These are phyloP conservation scores for Adoxophyes honmai DNA, from an alignment of 1,140 invertebrate species.

Conservation along the genomic window DNA sequence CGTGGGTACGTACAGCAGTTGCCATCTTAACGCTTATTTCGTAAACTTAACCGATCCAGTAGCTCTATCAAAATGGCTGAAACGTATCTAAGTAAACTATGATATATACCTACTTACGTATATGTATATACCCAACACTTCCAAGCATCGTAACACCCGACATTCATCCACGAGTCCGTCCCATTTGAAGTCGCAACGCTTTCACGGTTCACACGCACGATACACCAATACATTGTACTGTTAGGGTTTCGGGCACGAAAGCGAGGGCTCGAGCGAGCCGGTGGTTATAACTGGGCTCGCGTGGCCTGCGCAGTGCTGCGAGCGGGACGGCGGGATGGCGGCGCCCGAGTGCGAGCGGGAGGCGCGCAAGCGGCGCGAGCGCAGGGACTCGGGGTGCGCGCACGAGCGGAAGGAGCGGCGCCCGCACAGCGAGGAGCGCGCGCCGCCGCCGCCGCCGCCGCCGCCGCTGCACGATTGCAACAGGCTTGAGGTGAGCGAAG, in stretches of 20 bases:
- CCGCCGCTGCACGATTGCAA: constrained; percentile 64
- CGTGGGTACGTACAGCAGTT: constrained; percentile 1
- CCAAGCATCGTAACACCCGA: constrained; percentile 2
- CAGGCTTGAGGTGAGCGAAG: constrained; percentile 51
- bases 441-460: constrained; percentile 53
- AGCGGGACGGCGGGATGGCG: constrained; percentile 63
- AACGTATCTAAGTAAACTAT: constrained; percentile 2
- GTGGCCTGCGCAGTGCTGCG: constrained; percentile 70
- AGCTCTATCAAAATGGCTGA: neutral
- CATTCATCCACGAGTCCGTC: constrained; percentile 1
- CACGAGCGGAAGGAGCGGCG: constrained; percentile 87
- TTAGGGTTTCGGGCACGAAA: constrained; percentile 68
- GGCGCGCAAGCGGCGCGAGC: constrained; percentile 86
- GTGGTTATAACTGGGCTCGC: constrained; percentile 62
- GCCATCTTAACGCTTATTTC: neutral
- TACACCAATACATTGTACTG: constrained; percentile 39
- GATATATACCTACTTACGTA: constrained; percentile 3
- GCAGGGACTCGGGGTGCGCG: constrained; percentile 81
- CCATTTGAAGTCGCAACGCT: constrained; percentile 8
- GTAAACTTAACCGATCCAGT: neutral
- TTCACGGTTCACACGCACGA: constrained; percentile 6
- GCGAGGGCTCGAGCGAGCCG: constrained; percentile 63
- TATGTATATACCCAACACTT: constrained; percentile 5
- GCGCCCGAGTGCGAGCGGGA: constrained; percentile 68
- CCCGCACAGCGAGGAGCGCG: constrained; percentile 83